phyloP scores from a whole-genome alignment of 2,888 invertebrate genomes.

The Girardia tigrina region DNA sequence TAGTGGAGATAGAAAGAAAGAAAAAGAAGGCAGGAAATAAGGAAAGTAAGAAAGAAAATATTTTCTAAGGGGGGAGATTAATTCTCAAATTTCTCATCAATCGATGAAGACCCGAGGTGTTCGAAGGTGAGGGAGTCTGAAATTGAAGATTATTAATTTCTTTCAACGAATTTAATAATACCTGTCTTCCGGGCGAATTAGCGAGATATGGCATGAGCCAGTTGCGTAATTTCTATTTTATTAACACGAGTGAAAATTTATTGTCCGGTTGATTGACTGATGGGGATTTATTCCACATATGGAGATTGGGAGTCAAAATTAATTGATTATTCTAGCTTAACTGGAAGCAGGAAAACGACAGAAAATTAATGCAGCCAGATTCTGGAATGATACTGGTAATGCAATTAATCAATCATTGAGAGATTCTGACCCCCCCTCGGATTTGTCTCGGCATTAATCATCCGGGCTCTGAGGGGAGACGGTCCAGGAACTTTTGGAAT shows the following conservation, averaged over 20 bases:
- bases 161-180: neutral
- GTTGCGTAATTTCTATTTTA: conserved; percentile 1
- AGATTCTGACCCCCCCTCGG: too few relatives aligned
- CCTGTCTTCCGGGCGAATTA: conserved; percentile 12
- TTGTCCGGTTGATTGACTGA: conserved; percentile 4
- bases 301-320: neutral
- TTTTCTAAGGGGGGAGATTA: neutral
- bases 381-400: too few relatives aligned
- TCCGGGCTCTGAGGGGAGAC: too few relatives aligned
- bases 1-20: neutral
- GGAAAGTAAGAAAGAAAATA: neutral
- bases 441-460: too few relatives aligned
- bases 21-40: neutral
- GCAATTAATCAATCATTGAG: too few relatives aligned
- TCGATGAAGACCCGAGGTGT: too few relatives aligned
- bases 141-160: neutral
- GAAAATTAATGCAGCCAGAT: too few relatives aligned
- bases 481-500: too few relatives aligned
- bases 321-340: neutral
- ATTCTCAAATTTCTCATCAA: neutral
- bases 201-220: neutral
- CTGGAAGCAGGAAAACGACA: too few relatives aligned
- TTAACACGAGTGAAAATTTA: neutral
- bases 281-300: neutral
- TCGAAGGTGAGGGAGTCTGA: too few relatives aligned